phyloP scores from a whole-genome alignment of 2,797 vertebrate genomes.

The Hydrolagus colliei region DNA sequence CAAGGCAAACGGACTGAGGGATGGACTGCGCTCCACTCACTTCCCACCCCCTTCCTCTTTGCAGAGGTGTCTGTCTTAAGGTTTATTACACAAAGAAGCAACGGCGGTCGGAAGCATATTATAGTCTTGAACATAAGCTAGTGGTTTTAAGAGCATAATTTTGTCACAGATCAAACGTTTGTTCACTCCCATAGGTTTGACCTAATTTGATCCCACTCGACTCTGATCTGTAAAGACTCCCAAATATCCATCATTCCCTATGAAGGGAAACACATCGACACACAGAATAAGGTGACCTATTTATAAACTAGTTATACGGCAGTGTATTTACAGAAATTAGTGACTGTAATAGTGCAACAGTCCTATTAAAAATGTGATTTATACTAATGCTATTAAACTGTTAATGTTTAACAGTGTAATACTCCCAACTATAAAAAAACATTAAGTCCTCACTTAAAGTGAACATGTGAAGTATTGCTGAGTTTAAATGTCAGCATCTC shows the following conservation, averaged over 20 bases:
- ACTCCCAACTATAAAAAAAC: conserved; percentile 1
- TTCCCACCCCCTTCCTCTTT: no score
- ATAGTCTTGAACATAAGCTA: neutral
- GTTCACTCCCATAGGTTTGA: neutral
- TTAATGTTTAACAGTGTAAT: neutral
- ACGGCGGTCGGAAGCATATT: neutral
- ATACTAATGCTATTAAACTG: neutral
- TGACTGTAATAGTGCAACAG: neutral
- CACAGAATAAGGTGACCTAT: neutral
- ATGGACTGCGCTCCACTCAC: no score
- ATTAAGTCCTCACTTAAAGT: neutral
- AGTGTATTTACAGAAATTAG: neutral
- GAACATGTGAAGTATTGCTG: neutral
- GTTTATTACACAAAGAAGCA: conserved; percentile 10
- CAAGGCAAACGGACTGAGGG: no score
- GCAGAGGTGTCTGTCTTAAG: neutral
- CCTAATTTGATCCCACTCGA: neutral
- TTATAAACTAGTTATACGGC: neutral
- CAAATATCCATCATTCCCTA: neutral
- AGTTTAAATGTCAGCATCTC: conserved; percentile 21
- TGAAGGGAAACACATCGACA: neutral
- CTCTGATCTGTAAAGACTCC: neutral
- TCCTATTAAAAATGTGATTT: neutral
- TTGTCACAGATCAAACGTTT: neutral
- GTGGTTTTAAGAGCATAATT: neutral